A percentile compares a stretch with the other conserved stretches of the same genome.
These are phyloP conservation scores for Merodon equestris DNA, from an alignment of 2,888 invertebrate species.

Conservation along the genomic window DNA sequence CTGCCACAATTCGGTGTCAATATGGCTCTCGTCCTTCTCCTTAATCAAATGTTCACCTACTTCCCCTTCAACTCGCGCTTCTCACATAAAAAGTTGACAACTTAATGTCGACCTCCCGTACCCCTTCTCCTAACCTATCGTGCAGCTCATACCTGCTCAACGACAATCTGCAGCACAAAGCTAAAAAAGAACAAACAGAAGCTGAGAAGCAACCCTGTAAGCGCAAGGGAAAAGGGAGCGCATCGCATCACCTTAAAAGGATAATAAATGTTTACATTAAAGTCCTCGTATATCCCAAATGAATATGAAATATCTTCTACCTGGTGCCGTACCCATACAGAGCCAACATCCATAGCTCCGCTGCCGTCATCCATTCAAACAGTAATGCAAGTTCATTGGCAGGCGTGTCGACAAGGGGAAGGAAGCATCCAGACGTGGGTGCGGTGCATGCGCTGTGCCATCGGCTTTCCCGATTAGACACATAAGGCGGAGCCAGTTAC, in stretches of 20 bases:
- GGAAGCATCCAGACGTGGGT: constrained; percentile 39
- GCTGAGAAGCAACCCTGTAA: neutral
- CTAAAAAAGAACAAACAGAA: constrained; percentile 51
- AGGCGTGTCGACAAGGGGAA: constrained; percentile 55
- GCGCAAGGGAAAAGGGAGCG: constrained; percentile 6
- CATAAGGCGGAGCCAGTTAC: constrained; percentile 40
- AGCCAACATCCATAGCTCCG: neutral
- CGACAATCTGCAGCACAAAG: constrained; percentile 29
- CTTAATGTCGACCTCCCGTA: constrained; percentile 44
- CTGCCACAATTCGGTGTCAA: constrained; percentile 69
- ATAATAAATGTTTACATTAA: constrained; percentile 69
- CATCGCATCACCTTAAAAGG: constrained; percentile 65
- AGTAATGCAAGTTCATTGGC: constrained; percentile 68
- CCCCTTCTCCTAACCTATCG: too few species aligned
- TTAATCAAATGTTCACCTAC: constrained; percentile 62
- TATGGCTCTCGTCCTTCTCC: constrained; percentile 65
- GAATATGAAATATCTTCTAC: constrained; percentile 53
- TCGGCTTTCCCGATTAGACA: neutral
- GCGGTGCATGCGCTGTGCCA: constrained; percentile 54
- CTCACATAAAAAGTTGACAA: constrained; percentile 56
- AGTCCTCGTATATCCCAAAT: constrained; percentile 66
- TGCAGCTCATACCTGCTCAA: neutral
- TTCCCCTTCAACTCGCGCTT: constrained; percentile 3
- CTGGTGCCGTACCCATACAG: constrained; percentile 27
- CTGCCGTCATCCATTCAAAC: constrained; percentile 25